Evolutionary conservation across 2,797 vertebrate species (phyloP).

Genomic region (Syndactyla subalaris): DNA sequence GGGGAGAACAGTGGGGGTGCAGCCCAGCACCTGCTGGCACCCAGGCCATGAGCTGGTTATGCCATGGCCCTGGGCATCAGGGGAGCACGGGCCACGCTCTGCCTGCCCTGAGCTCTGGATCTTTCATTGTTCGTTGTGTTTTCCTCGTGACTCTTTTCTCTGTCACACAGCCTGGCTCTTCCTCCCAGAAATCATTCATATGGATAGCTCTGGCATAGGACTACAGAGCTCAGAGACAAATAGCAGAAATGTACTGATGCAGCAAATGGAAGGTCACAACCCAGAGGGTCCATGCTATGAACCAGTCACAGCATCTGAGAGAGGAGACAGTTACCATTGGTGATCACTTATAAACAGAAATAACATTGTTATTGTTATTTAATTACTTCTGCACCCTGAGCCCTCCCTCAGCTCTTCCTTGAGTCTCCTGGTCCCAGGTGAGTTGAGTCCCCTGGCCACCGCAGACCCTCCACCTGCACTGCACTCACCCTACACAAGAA

Average conservation of each 20-base stretch:
- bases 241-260: not conserved
- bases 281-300: not conserved
- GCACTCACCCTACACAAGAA: too few species aligned
- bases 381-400: too few species aligned
- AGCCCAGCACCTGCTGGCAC: not conserved
- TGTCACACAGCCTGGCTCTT: fast-evolving
- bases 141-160: not conserved
- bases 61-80: not conserved
- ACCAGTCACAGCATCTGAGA: not conserved
- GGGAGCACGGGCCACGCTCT: not conserved
- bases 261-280: not conserved
- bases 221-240: not conserved
- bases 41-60: not conserved
- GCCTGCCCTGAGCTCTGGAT: not conserved
- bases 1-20: not conserved
- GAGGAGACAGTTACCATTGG: fast-evolving
- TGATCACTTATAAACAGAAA: not conserved
- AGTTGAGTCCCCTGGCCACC: not conserved
- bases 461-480: too few species aligned
- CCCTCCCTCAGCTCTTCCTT: not conserved
- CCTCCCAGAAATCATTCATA: not conserved
- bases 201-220: fast-evolving
- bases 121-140: not conserved
- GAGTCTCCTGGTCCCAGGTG: not conserved
- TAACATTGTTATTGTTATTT: not conserved